Evolutionary conservation across 2,113 vertebrate genomes (phyloP).

Genomic region (Perca schrenkii): DNA sequence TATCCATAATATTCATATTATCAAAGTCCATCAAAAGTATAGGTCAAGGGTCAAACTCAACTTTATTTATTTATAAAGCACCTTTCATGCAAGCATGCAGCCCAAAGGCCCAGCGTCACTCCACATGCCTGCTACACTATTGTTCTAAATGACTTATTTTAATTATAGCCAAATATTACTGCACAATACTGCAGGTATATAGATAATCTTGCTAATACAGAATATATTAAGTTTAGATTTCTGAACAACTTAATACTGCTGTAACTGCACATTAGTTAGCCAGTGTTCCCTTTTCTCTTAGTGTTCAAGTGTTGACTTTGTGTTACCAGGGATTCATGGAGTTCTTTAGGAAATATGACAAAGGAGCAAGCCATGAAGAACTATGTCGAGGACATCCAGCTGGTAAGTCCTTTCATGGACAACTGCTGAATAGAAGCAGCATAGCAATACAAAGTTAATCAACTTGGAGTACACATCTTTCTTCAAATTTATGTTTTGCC

Average conservation of each 20-base stretch:
- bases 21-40: neutral
- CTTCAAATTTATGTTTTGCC: neutral
- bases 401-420: slow-evolving; percentile 82
- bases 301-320: slow-evolving; percentile 32
- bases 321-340: slow-evolving; percentile 94
- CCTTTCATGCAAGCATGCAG: too few species aligned
- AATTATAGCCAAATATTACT: neutral
- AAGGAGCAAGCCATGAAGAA: slow-evolving; percentile 96
- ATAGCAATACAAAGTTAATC: slow-evolving; percentile 19
- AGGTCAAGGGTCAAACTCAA: neutral
- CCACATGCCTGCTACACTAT: too few species aligned
- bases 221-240: neutral
- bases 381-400: slow-evolving; percentile 97
- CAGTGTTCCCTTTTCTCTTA: neutral
- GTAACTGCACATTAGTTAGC: slow-evolving; percentile 3
- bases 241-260: neutral
- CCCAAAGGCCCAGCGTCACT: neutral
- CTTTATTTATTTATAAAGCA: too few species aligned
- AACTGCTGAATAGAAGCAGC: slow-evolving; percentile 18
- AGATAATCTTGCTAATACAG: neutral
- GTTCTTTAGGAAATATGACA: slow-evolving; percentile 92
- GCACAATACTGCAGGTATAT: neutral
- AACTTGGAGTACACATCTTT: neutral
- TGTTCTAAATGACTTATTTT: neutral
- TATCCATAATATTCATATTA: neutral